Evolutionary conservation across 2,113 vertebrate species (phyloP).

Genomic region (Drymodes brunneopygia): DNA sequence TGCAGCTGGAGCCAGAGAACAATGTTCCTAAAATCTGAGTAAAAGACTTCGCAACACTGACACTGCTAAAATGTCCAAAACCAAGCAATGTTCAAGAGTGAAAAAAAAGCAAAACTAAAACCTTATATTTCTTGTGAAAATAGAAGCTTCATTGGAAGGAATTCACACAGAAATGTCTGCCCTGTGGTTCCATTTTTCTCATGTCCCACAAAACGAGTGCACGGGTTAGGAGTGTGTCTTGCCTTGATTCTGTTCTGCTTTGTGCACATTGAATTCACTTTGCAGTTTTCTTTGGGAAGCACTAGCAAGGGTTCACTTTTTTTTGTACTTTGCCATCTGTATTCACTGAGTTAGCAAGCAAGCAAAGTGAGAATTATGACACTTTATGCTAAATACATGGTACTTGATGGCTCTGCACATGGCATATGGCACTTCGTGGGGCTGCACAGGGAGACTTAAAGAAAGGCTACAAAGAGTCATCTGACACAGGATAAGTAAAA

Average conservation of each 20-base stretch:
- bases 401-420: conserved; percentile 18
- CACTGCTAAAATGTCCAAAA: neutral
- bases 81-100: neutral
- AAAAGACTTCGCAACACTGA: neutral
- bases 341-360: conserved; percentile 19
- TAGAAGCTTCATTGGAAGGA: neutral
- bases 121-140: neutral
- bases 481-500: neutral
- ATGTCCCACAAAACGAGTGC: neutral
- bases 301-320: conserved; percentile 18
- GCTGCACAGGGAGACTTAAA: neutral
- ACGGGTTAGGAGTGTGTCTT: neutral
- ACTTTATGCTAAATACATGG: conserved; percentile 36
- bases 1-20: neutral
- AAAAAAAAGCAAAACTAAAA: neutral
- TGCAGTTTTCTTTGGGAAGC: neutral
- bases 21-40: neutral
- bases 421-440: neutral
- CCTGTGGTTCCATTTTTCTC: neutral
- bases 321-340: conserved; percentile 37
- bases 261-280: neutral
- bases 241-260: neutral
- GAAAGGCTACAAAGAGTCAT: neutral
- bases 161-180: neutral
- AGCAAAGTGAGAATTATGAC: conserved; percentile 39